A percentile compares a stretch with the other conserved stretches of the same genome.
phyloP scores from a whole-genome alignment of 2,888 invertebrate species.

The Hirtodrosophila confusa region DNA sequence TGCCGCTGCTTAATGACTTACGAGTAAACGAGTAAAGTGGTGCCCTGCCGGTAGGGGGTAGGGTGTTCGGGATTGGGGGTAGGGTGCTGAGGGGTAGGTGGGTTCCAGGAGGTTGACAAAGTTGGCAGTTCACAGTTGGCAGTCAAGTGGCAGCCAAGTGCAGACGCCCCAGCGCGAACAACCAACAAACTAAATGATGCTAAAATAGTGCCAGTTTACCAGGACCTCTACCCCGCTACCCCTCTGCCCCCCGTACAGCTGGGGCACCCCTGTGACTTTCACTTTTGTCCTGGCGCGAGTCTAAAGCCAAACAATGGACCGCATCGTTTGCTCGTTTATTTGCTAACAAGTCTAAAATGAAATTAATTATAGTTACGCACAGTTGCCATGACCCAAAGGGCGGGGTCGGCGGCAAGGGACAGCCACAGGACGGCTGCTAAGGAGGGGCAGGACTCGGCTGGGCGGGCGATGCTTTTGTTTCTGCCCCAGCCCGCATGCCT shows the following conservation, averaged over 20 bases:
- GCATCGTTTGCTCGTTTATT: conserved; percentile 77
- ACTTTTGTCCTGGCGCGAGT: conserved; percentile 25
- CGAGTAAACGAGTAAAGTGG: too few species aligned
- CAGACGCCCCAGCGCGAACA: conserved; percentile 22
- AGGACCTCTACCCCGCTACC: neutral
- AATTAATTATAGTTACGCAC: conserved; percentile 77
- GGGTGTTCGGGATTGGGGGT: too few species aligned
- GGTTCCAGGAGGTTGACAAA: too few species aligned
- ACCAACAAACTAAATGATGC: conserved; percentile 24
- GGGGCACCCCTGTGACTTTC: conserved; percentile 23
- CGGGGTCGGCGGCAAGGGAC: neutral
- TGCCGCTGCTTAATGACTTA: too few species aligned
- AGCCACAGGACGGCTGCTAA: neutral
- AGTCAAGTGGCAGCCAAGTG: conserved; percentile 47
- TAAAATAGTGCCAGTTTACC: conserved; percentile 23
- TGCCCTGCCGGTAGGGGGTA: too few species aligned
- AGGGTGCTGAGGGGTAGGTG: too few species aligned
- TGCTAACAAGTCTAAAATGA: conserved; percentile 78
- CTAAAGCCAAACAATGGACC: conserved; percentile 60
- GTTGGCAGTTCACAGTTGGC: neutral
- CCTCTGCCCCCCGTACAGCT: too few species aligned
- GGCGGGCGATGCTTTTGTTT: conserved; percentile 10
- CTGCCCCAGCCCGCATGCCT: neutral
- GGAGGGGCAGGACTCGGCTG: neutral
- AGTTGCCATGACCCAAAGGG: conserved; percentile 57